These are phyloP conservation scores for Collichthys lucidus DNA, from an alignment of 2,113 vertebrate species.

Conservation along the genomic window DNA sequence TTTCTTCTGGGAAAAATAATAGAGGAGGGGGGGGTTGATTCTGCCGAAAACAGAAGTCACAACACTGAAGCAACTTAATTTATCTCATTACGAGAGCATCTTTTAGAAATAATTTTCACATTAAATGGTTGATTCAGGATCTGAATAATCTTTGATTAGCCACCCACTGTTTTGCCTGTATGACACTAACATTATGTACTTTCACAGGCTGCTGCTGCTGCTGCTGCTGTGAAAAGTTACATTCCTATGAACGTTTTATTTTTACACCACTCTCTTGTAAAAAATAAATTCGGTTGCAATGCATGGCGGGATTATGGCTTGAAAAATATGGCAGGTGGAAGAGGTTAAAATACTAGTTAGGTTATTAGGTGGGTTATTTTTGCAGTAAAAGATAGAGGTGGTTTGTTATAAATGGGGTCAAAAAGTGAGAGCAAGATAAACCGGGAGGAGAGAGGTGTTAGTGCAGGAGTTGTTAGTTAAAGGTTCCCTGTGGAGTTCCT, in stretches of 20 bases:
- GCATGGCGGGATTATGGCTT: too few species aligned
- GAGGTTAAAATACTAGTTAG: not conserved
- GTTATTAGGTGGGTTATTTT: not conserved
- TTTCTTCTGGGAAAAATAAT: slow-evolving; percentile 1
- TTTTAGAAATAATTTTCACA: slow-evolving; percentile 25
- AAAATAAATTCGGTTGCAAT: not conserved
- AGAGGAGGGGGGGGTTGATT: not conserved
- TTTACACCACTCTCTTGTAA: not conserved
- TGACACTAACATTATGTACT: slow-evolving; percentile 15
- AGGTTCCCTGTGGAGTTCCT: not conserved
- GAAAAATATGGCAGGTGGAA: not conserved
- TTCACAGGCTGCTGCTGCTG: slow-evolving; percentile 15
- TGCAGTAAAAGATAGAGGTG: not conserved
- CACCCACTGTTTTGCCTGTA: slow-evolving; percentile 35
- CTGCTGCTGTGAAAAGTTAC: not conserved
- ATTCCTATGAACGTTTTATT: slow-evolving; percentile 2
- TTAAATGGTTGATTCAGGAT: slow-evolving; percentile 50
- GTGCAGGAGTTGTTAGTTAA: not conserved
- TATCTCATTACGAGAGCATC: slow-evolving; percentile 21
- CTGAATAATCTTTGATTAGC: slow-evolving; percentile 58
- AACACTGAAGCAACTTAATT: not conserved
- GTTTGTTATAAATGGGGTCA: not conserved
- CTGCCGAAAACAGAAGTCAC: not conserved
- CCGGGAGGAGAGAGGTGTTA: not conserved
- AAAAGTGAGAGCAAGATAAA: not conserved